Evolutionary conservation across 2,113 vertebrate species (phyloP), one percentile per base, ranked within the genome.

Genomic region (Stigmatopora nigra): DNA sequence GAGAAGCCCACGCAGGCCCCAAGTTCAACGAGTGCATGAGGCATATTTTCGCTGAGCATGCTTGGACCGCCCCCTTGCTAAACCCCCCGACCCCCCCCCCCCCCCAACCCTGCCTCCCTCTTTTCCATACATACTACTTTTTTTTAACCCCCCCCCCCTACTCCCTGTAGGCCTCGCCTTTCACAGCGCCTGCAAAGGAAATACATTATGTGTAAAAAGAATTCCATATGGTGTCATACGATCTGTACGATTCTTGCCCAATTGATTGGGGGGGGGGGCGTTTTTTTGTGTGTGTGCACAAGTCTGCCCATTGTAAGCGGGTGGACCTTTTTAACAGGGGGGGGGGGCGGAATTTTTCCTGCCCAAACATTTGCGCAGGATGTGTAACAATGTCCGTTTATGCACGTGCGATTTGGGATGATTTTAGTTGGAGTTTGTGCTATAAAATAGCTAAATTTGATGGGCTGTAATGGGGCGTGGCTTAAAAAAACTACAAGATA

Each of bases 21-120:
- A 88, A 88, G 89, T 91, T 90, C 89, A 90, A 84, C 81, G 88
- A 87, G 89, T 91, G 87, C 90, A 91, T 84, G 85, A 90, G 86
- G 90, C 89, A 91, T 91, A 91, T 91, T 91, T 91, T 89, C 86
- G 78, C 84, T 89, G 86, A 84, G 86, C 84, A 75, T 83, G 82
- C 84, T 83, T 82, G 85, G 86, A 86, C 88, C 88, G 85, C 90
- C 89, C 88, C 82, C 22, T 61, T 61, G 70, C 76, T 86, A 86
- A 88, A 82, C 81, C 87, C 79, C 87, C 67, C 80, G 45, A 68
- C 67, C 48, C 83, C 65, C 69, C 64, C 83, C 38, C 64, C 64
- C 0, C 8, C 31, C 25, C 59, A 60, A 11, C 61, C 61, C 58
- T 77, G 63, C 62, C 70, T 63, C 69, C 78, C 78, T 78, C 79